Conservation (phyloP, 2,113 vertebrate species). For the Cryptotis parvus region DNA sequence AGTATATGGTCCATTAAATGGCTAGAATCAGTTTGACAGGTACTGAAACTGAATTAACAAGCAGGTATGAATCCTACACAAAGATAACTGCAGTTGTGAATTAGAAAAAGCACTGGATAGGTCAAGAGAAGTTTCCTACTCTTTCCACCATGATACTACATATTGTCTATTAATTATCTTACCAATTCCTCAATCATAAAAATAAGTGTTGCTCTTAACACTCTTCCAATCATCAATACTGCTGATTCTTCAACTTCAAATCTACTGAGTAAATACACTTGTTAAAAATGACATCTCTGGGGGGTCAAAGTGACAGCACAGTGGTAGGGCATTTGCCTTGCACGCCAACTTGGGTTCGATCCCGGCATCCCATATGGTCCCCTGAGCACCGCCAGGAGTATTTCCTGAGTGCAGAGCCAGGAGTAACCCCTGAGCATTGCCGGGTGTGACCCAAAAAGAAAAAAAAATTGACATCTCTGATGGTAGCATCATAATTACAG, state of each 20-base stretch:
- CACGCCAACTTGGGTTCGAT: no score
- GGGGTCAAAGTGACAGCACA: no score
- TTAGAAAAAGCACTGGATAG: not conserved
- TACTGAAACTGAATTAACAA: not conserved
- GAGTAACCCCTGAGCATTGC: no score
- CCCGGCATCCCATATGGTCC: no score
- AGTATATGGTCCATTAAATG: not conserved
- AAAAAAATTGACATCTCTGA: not conserved
- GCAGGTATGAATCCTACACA: not conserved
- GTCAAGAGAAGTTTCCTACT: not conserved
- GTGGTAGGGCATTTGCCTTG: no score
- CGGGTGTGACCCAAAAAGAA: no score
- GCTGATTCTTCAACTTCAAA: slow-evolving; percentile 44
- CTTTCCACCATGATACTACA: not conserved
- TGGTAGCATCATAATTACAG: not conserved
- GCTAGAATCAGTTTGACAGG: not conserved
- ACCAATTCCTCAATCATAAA: slow-evolving; percentile 9
- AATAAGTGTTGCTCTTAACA: not conserved
- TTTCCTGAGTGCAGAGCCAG: no score
- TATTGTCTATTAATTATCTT: not conserved
- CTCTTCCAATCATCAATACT: not conserved
- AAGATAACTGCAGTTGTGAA: not conserved
- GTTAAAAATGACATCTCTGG: not conserved
- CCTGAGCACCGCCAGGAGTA: no score
- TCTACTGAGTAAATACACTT: not conserved